Percentiles rank a stretch among this genome's conserved stretches.
These are phyloP conservation scores for Volucella zonaria DNA, from an alignment of 2,888 invertebrate species.

Conservation along the genomic window DNA sequence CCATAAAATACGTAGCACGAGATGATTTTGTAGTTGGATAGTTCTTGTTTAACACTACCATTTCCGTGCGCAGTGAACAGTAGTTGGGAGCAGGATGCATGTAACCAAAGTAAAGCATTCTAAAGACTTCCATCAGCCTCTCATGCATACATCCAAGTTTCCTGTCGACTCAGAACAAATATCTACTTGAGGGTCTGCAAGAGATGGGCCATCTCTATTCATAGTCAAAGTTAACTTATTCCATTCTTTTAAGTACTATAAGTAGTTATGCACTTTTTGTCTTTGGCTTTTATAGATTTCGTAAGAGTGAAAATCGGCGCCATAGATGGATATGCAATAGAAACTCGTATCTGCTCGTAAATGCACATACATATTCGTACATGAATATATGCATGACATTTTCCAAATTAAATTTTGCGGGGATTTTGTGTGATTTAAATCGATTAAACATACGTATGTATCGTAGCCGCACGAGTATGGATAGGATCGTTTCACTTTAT, in stretches of 20 bases:
- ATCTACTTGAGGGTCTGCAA: too few species aligned
- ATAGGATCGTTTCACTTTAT: neutral
- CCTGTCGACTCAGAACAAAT: neutral
- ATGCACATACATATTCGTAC: neutral
- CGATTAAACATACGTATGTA: constrained; percentile 17
- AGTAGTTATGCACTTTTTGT: constrained; percentile 3
- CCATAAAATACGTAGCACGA: constrained; percentile 5
- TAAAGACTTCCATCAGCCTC: too few species aligned
- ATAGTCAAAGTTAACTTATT: neutral
- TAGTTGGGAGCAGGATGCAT: neutral
- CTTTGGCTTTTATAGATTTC: neutral
- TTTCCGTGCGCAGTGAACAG: constrained; percentile 6
- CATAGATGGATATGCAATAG: neutral
- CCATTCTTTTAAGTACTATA: neutral
- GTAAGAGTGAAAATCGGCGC: constrained; percentile 1
- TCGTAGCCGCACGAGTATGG: too few species aligned
- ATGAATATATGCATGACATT: neutral
- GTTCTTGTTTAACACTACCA: constrained; percentile 35
- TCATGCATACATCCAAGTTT: constrained; percentile 1
- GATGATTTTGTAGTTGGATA: constrained; percentile 47
- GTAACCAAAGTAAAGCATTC: neutral
- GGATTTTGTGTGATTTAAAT: constrained; percentile 49
- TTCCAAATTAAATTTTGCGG: constrained; percentile 33
- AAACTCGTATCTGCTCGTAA: too few species aligned
- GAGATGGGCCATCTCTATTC: too few species aligned